Evolutionary conservation across 2,113 vertebrate species (phyloP), one percentile per base, ranked within the genome.

Genomic region (Pterocles burchelli): DNA sequence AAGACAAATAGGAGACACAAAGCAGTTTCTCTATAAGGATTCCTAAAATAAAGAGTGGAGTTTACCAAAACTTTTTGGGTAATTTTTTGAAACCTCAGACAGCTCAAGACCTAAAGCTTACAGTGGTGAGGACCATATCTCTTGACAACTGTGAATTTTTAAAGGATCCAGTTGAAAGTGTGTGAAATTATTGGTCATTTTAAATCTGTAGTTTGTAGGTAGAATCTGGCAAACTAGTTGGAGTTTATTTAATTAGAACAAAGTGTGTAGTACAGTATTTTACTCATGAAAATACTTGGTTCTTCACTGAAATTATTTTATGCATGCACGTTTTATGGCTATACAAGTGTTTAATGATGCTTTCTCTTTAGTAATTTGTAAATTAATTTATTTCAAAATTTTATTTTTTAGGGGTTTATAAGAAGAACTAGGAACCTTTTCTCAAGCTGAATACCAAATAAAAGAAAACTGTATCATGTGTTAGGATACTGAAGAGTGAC

Each of bases 381-480:
- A 38, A 58, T 49, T 62, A 48, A 55, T 73, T 41, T 85, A 43
- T 88, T 85, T 26, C 6, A 6, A 34, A 31, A 18, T 38, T 55
- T 63, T 92, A 51, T 91, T 96, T 96, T 96, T 89, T 94, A 98
- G 97, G 97, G 94, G 55, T 70, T 84, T 95, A 11, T 38, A 96
- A 94, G 96, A 96, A 92, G 94, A 96, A 97, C 55, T 82, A 80
- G 58, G 63, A 97, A 83, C 73, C 17, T 22, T 87, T 96, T 89
- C 91, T 88, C 78, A 83, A 94, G 87, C 91, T 95, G 91, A 98
- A 96, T 91, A 92, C 96, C 90, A 94, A 97, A 84, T 94, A 92
- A 96, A 97, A 97, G 97, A 96, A 95, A 93, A 85, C 97, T 96
- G 95, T 98, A 99, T 97, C 91, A 99, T 99, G 99, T 99, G 98